These are phyloP conservation scores for Microctenopoma lineatum DNA, from an alignment of 2,797 vertebrate genomes.

Conservation along the genomic window DNA sequence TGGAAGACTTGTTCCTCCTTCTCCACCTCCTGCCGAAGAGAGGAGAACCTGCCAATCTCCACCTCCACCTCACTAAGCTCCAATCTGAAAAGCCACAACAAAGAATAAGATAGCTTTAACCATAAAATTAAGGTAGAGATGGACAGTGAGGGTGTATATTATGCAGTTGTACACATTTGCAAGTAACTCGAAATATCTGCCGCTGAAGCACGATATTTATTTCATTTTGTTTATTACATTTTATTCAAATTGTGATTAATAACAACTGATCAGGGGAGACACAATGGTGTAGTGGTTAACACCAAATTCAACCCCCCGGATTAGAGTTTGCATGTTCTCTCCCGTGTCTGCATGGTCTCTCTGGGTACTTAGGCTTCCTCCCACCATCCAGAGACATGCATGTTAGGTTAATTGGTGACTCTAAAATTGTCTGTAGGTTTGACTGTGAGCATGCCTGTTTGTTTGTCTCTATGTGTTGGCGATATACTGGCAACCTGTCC, in stretches of 20 bases:
- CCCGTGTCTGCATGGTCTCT: no score
- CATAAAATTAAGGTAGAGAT: not conserved
- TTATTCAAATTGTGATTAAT: slow-evolving; percentile 6
- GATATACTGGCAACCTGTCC: no score
- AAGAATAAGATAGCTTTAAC: slow-evolving; percentile 10
- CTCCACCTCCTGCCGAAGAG: slow-evolving; percentile 63
- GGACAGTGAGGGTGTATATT: slow-evolving; percentile 5
- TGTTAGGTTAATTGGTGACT: no score
- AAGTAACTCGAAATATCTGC: not conserved
- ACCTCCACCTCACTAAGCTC: slow-evolving; percentile 84
- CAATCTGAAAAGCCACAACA: slow-evolving; percentile 62
- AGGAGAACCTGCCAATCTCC: slow-evolving; percentile 77
- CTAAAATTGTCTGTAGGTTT: no score
- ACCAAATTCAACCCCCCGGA: no score
- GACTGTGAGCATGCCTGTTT: no score
- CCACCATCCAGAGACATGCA: no score
- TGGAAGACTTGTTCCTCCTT: slow-evolving; percentile 75
- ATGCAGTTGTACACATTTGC: not conserved
- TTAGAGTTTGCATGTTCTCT: no score
- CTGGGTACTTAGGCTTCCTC: no score
- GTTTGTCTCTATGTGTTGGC: no score
- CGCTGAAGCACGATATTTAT: not conserved
- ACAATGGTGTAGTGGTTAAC: no score
- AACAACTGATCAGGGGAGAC: no score
- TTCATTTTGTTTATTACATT: not conserved